Percentiles rank a stretch among this genome's conserved stretches.
Conservation (phyloP, 2,113 vertebrate species). For the Apodemus sylvaticus region DNA sequence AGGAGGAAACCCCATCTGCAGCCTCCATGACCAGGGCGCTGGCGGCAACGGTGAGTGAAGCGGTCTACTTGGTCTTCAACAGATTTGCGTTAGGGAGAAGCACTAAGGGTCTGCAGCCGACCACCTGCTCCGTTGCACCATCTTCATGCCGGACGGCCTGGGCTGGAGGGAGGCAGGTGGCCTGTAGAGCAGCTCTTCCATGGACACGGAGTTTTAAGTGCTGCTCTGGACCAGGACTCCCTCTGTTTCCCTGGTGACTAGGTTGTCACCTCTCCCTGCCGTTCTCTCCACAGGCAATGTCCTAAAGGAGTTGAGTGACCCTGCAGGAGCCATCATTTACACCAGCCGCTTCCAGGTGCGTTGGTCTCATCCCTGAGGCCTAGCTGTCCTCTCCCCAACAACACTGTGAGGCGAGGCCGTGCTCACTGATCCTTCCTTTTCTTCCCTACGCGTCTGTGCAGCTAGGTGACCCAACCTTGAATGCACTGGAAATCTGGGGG, state of each 20-base stretch:
- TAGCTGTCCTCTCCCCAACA: neutral
- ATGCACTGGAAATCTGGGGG: constrained; percentile 95
- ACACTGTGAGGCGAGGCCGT: neutral
- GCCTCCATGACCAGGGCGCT: constrained; percentile 95
- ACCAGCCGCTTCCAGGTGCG: constrained; percentile 92
- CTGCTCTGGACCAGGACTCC: neutral
- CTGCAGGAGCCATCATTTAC: constrained; percentile 92
- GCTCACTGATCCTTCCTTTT: neutral
- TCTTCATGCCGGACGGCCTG: neutral
- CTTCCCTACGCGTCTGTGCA: constrained; percentile 62
- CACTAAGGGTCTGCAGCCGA: neutral
- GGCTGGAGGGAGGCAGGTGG: no score
- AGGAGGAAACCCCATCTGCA: constrained; percentile 90
- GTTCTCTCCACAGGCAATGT: constrained; percentile 89
- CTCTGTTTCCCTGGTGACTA: neutral
- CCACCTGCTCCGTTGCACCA: neutral
- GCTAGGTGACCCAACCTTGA: constrained; percentile 95
- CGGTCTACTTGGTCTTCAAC: neutral
- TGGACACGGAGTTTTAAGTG: neutral
- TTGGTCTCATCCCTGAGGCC: neutral
- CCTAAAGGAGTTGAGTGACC: constrained; percentile 94
- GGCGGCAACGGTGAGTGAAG: constrained; percentile 91
- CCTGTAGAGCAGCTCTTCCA: neutral
- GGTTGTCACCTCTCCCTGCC: neutral
- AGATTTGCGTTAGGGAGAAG: neutral